Evolutionary conservation across 2,797 vertebrate species (phyloP).

Genomic region (Cephalopachus bancanus): DNA sequence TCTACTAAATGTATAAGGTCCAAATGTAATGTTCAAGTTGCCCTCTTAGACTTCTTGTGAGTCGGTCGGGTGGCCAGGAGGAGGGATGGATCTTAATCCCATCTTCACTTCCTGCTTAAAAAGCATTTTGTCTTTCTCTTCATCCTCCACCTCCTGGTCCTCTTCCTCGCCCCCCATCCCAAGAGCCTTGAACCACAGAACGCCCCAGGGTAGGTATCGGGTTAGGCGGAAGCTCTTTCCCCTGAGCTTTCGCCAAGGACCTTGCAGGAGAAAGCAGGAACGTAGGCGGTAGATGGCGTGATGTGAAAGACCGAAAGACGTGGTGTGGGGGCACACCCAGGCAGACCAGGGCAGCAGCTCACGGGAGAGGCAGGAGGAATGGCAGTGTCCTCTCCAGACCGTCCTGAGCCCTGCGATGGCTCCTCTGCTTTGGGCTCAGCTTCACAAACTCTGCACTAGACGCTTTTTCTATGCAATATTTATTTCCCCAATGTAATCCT

Average conservation of each 20-base stretch:
- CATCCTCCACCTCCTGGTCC: too few relatives aligned
- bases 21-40: too few relatives aligned
- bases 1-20: too few relatives aligned
- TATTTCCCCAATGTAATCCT: slow-evolving; percentile 82
- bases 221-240: neutral
- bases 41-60: too few relatives aligned
- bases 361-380: neutral
- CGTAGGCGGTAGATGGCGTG: neutral
- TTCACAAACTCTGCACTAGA: slow-evolving; percentile 72
- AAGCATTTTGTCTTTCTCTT: neutral
- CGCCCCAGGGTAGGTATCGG: neutral
- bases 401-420: slow-evolving; percentile 21
- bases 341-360: neutral
- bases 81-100: neutral
- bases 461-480: slow-evolving; percentile 79
- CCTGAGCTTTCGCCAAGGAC: neutral
- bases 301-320: too few relatives aligned
- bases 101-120: neutral
- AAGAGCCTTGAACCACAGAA: neutral
- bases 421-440: slow-evolving; percentile 40
- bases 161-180: neutral
- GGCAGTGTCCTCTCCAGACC: slow-evolving; percentile 6
- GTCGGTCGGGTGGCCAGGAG: too few relatives aligned
- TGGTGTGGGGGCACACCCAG: too few relatives aligned
- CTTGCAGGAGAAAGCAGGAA: neutral